Conservation (phyloP, 2,113 vertebrate genomes). For the Urocynchramus pylzowi region DNA sequence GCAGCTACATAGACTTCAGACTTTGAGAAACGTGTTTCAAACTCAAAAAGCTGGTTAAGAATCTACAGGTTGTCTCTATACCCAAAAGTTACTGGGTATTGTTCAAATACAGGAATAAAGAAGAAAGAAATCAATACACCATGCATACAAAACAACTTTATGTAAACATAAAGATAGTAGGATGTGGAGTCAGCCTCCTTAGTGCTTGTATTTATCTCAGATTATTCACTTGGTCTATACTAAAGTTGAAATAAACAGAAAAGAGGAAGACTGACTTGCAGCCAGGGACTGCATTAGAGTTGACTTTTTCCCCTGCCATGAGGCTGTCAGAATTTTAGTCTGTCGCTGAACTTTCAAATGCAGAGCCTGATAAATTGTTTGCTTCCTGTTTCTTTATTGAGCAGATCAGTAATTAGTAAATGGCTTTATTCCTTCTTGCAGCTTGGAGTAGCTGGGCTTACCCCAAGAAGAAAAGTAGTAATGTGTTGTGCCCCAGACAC, state of each 20-base stretch:
- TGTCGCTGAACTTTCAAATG: neutral
- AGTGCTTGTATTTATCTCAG: conserved; percentile 73
- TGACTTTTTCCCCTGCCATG: neutral
- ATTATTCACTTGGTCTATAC: conserved; percentile 74
- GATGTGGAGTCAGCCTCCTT: conserved; percentile 72
- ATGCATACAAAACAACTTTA: conserved; percentile 70
- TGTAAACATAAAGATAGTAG: conserved; percentile 72
- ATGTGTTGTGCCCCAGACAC: neutral
- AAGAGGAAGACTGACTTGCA: neutral
- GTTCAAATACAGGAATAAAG: neutral
- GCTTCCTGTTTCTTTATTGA: neutral
- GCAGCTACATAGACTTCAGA: neutral
- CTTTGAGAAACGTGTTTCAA: neutral
- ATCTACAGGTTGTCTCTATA: neutral
- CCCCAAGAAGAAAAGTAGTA: neutral
- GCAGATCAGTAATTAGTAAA: neutral
- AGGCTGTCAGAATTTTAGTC: neutral
- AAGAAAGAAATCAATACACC: neutral
- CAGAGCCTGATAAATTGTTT: neutral
- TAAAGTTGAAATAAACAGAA: conserved; percentile 15
- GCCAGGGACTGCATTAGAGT: neutral
- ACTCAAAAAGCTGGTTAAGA: neutral
- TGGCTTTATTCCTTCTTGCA: neutral
- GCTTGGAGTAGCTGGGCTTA: neutral
- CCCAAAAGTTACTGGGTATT: neutral